Evolutionary conservation across 2,113 vertebrate genomes (phyloP), one percentile per base, ranked within the genome.

Genomic region (Equus przewalskii): DNA sequence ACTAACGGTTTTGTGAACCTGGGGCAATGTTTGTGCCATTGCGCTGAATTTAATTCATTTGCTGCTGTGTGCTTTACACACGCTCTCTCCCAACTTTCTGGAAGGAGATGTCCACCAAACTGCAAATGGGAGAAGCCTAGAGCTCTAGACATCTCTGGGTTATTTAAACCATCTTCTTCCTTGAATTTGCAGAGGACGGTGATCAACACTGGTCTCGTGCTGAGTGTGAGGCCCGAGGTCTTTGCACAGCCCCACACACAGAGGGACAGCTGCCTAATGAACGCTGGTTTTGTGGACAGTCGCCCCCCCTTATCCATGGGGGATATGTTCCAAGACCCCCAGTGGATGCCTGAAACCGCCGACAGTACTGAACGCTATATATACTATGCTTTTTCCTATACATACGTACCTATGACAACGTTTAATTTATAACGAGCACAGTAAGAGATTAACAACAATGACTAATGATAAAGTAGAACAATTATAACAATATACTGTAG

Each of bases 151-250:
- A 41, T 41, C 78, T 58, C 64, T 24, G 18, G 24, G 26, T 58
- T 44, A 14, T 19, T 51, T 70, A 69, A 33, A 58, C 18, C 62
- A 44, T 12, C 26, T 65, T 81, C 36, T 9, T 81, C 79, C 87
- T 67, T 54, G 36, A 49, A 33, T 51, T 19, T 21, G 9, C 58
- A 64, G 46, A n/a, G 6, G 26, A 30, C 7, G 12, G 60, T 24
- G 73, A 26, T 84, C 26, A 5, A 3, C 1, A 13, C 62, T 21
- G 21, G 30, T 41, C 65, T 49, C 1, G 0, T 13, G 21, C 44
- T 0, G 4, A 36, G 7, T 2, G 26, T 19, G 26, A 76, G 41
- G 36, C 22, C 44, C 28, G 7, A 0, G 3, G 41, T 16, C 21
- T 78, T 65, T 75, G 30, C 28, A 12, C 9, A 64, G n/a, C 3